Conservation (phyloP, 2,888 invertebrate genomes). For the Ischnus inquisitorius region DNA sequence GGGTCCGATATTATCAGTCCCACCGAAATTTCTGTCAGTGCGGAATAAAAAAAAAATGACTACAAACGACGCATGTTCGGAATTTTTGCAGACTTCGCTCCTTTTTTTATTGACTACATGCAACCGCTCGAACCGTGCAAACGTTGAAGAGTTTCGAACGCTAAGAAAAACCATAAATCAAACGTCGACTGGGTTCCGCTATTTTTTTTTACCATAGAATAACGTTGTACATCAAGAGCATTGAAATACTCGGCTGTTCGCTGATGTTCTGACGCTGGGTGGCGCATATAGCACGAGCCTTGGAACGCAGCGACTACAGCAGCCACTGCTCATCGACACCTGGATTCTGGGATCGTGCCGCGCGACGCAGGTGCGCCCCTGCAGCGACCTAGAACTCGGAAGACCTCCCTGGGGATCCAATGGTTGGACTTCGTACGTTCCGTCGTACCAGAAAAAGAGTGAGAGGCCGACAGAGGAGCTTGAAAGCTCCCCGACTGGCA, state of each 20-base stretch:
- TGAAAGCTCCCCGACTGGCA: conserved; percentile 71
- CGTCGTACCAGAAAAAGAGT: conserved; percentile 2
- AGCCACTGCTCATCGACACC: conserved; percentile 45
- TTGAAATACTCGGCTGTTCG: background rate
- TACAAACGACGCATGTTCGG: no score
- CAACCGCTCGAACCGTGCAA: no score
- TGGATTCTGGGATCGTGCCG: conserved; percentile 55
- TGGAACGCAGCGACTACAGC: background rate
- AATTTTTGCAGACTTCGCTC: no score
- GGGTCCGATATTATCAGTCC: no score
- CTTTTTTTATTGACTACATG: no score
- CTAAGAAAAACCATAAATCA: no score
- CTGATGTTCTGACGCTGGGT: background rate
- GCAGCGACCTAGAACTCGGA: conserved; percentile 48
- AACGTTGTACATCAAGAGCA: conserved; percentile 1
- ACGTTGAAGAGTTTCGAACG: no score
- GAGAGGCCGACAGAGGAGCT: conserved; percentile 59
- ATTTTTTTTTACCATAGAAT: conserved; percentile 1
- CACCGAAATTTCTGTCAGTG: no score
- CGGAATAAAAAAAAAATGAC: background rate
- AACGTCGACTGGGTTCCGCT: background rate
- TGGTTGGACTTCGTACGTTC: conserved; percentile 32
- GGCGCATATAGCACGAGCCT: conserved; percentile 32
- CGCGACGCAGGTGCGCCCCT: conserved; percentile 56
- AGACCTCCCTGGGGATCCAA: conserved; percentile 62